Conservation (phyloP, 2,888 invertebrate genomes). For the Amitus sp. region DNA sequence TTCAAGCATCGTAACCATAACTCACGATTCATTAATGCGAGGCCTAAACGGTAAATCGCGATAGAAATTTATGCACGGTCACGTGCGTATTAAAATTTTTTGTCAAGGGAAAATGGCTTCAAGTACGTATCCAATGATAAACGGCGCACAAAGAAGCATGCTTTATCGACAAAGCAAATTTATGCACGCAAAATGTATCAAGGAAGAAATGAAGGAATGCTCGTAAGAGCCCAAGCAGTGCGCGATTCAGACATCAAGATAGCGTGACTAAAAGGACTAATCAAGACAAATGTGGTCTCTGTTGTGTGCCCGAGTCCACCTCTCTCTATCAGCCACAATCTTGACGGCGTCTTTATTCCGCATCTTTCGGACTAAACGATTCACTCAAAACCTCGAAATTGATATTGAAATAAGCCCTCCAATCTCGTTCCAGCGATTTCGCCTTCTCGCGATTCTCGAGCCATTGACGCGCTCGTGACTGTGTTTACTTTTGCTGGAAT, state of each 20-base stretch:
- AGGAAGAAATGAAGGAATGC: slow-evolving; percentile 15
- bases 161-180: slow-evolving; percentile 19
- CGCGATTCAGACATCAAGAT: slow-evolving; percentile 25
- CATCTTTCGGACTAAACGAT: slow-evolving; percentile 17
- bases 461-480: not conserved
- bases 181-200: slow-evolving; percentile 30
- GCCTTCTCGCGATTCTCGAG: not conserved
- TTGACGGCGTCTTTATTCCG: slow-evolving; percentile 6
- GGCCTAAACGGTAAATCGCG: not conserved
- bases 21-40: not conserved
- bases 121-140: not conserved
- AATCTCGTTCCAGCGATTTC: no score
- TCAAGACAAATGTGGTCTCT: slow-evolving; percentile 59
- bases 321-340: not conserved
- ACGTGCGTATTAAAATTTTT: not conserved
- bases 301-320: slow-evolving; percentile 24
- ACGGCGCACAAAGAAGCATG: not conserved
- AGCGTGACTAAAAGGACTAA: slow-evolving; percentile 62
- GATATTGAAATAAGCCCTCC: slow-evolving; percentile 7
- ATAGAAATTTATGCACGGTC: not conserved
- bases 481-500: not conserved
- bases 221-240: slow-evolving; percentile 3
- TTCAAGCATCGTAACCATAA: not conserved
- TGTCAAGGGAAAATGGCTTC: not conserved
- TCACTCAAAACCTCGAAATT: slow-evolving; percentile 7